Evolutionary conservation across 2,113 vertebrate species (phyloP).

Genomic region (Pogona vitticeps): DNA sequence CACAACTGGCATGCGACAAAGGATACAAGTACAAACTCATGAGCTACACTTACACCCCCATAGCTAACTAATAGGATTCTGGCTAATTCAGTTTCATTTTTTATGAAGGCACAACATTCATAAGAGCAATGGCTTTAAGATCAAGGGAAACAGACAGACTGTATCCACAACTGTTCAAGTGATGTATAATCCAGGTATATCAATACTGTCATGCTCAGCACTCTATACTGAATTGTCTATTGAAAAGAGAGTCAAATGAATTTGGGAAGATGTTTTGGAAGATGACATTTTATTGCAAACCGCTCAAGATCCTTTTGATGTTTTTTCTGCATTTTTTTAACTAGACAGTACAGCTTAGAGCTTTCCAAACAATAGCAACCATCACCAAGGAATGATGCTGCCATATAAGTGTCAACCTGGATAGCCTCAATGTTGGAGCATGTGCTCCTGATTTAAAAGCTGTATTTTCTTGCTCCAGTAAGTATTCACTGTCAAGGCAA

Average conservation of each 20-base stretch:
- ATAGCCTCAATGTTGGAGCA: slow-evolving; percentile 53
- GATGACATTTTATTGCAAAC: slow-evolving; percentile 41
- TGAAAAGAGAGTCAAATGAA: slow-evolving; percentile 45
- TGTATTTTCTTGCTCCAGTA: slow-evolving; percentile 64
- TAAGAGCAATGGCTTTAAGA: not conserved
- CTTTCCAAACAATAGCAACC: slow-evolving; percentile 32
- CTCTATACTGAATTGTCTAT: slow-evolving; percentile 22
- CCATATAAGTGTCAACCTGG: slow-evolving; percentile 58
- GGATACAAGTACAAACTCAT: too few relatives aligned
- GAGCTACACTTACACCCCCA: too few relatives aligned
- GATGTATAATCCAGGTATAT: not conserved
- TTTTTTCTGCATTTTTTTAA: slow-evolving; percentile 47
- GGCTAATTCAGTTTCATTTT: not conserved
- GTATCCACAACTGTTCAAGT: not conserved
- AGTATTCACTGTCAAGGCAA: slow-evolving; percentile 53
- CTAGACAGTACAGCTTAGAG: slow-evolving; percentile 24
- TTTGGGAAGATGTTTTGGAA: slow-evolving; percentile 24
- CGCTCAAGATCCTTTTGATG: slow-evolving; percentile 55
- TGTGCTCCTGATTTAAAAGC: slow-evolving; percentile 69
- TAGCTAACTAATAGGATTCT: too few relatives aligned
- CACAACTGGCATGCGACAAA: too few relatives aligned
- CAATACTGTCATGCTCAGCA: not conserved
- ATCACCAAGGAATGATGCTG: slow-evolving; percentile 24
- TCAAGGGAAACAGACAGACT: not conserved
- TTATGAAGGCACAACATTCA: not conserved